Conservation (phyloP, 1,140 invertebrate genomes). For the Anthonomus grandis region DNA sequence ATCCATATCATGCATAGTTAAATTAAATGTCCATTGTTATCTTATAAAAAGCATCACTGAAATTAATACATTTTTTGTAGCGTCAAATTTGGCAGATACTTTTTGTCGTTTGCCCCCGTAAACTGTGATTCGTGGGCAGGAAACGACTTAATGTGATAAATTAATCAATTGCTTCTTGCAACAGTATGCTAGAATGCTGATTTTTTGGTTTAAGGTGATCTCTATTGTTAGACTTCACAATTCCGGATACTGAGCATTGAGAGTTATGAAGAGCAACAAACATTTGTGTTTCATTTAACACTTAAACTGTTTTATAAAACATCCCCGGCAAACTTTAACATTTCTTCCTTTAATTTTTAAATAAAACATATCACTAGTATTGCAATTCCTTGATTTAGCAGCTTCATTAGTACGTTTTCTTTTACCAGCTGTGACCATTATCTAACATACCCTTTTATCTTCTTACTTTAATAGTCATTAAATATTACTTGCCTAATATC, state of each 20-base stretch:
- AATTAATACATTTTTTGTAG: neutral
- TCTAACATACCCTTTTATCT: neutral
- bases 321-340: neutral
- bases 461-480: neutral
- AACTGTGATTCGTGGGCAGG: neutral
- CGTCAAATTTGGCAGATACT: neutral
- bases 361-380: neutral
- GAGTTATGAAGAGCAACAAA: neutral
- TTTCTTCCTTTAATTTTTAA: neutral
- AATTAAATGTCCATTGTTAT: neutral
- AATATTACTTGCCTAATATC: neutral
- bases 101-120: neutral
- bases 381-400: neutral
- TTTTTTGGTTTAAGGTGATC: neutral
- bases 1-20: neutral
- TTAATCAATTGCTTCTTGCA: neutral
- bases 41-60: neutral
- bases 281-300: neutral
- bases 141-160: neutral
- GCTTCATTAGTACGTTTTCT: neutral
- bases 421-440: neutral
- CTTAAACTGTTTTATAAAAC: too few species aligned
- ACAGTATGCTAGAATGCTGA: neutral
- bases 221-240: neutral
- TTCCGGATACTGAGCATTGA: neutral